Percentiles rank a stretch among this genome's conserved stretches.
Evolutionary conservation across 1,140 invertebrate genomes (phyloP).

Genomic region (Drosophila sturtevanti): DNA sequence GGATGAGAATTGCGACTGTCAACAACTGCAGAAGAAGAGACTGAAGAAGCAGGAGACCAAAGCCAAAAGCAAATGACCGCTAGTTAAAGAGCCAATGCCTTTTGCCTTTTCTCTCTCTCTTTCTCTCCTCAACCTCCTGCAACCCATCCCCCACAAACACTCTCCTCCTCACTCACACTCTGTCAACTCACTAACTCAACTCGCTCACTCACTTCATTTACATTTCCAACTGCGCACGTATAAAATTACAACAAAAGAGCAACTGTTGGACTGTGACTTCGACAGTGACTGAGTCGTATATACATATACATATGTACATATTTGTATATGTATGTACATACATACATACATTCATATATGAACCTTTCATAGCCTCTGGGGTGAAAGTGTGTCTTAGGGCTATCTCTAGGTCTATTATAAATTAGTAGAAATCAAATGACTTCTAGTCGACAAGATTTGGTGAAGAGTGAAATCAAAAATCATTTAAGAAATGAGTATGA

Average conservation of each 20-base stretch:
- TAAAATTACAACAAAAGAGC: conserved; percentile 61
- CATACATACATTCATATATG: too few relatives aligned
- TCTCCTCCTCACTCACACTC: conserved; percentile 1
- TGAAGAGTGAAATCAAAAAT: too few relatives aligned
- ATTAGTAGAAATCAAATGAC: too few relatives aligned
- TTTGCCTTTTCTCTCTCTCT: conserved; percentile 19
- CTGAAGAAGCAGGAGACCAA: neutral
- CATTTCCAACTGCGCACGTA: conserved; percentile 75
- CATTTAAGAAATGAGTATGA: neutral
- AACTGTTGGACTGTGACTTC: neutral
- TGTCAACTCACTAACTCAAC: neutral
- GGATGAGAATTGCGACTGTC: conserved; percentile 8
- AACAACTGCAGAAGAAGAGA: conserved; percentile 2
- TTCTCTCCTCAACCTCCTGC: conserved; percentile 8
- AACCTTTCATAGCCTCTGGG: neutral
- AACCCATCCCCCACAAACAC: conserved; percentile 9
- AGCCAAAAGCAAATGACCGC: conserved; percentile 73
- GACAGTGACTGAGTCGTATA: conserved; percentile 4
- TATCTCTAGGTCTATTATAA: too few relatives aligned
- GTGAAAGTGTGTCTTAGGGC: neutral
- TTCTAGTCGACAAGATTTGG: too few relatives aligned
- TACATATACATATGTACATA: too few relatives aligned
- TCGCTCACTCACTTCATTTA: conserved; percentile 48
- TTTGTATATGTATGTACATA: too few relatives aligned
- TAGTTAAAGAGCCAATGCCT: conserved; percentile 60